phyloP scores from a whole-genome alignment of 2,797 vertebrate species.

The Sebastes cheni region DNA sequence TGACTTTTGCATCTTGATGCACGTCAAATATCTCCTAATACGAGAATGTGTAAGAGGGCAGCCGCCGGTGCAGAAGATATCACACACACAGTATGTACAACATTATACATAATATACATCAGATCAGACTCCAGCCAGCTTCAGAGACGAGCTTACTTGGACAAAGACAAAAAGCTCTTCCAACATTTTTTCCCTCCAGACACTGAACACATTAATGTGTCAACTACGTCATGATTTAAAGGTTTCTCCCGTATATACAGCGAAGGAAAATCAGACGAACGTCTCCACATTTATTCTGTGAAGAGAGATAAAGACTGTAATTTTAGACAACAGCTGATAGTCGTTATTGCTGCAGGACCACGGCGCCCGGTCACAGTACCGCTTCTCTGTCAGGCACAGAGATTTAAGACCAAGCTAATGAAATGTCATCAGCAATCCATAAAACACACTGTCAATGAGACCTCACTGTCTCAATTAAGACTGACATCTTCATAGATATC shows the following conservation, averaged over 20 bases:
- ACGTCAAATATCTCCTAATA: constrained; percentile 11
- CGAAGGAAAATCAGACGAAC: background rate
- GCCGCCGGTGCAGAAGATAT: background rate
- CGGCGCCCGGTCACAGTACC: background rate
- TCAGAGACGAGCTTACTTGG: constrained; percentile 15
- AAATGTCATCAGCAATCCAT: constrained; percentile 24
- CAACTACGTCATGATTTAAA: constrained; percentile 16
- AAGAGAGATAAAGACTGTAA: background rate
- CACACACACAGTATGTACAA: constrained; percentile 66
- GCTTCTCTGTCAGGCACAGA: constrained; percentile 13
- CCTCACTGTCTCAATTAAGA: background rate
- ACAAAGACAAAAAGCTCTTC: constrained; percentile 14
- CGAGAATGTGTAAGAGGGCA: background rate
- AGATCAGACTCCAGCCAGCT: constrained; percentile 16
- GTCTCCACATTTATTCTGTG: background rate
- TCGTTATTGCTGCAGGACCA: background rate
- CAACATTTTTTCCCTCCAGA: background rate
- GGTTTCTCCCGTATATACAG: background rate
- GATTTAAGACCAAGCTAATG: constrained; percentile 23
- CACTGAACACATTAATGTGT: background rate
- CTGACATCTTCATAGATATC: background rate
- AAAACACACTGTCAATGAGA: background rate
- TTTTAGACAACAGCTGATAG: background rate
- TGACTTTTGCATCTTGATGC: constrained; percentile 20
- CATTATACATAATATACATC: constrained; percentile 67